Evolutionary conservation across 2,797 vertebrate genomes (phyloP), one percentile per base, ranked within the genome.

Genomic region (Kryptolebias ocellatus): DNA sequence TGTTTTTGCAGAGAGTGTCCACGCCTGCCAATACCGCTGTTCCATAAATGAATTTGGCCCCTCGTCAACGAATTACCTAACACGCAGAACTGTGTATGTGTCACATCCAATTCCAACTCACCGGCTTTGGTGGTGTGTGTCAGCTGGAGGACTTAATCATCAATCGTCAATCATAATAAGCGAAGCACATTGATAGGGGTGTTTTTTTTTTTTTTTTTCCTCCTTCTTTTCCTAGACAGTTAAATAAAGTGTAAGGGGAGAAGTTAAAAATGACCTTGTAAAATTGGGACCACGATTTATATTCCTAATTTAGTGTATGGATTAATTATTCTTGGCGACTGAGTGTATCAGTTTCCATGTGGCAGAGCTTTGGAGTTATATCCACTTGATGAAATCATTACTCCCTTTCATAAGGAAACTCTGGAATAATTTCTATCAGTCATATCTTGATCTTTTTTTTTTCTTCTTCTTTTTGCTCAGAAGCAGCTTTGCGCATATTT

Each of bases 1-100:
- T 92, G 91, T 91, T 92, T 91, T 92, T 91, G 89, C 87, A 91
- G 90, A 90, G 92, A 90, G 90, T 89, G 91, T 91, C 91, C 90
- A 87, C 63, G 90, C 89, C 89, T 92, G 90, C 91, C 91, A 92
- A 92, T 92, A 92, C 91, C 87, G 88, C 90, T 92, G 90, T 92
- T 92, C 92, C 89, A 91, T 93, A 92, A 92, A 93, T 92, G 89
- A 92, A 92, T 92, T 92, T 93, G 92, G 91, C 90, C 90, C 89
- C 90, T 91, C 87, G 90, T 92, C 92, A 92, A 92, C 90, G 90
- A 92, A 93, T 92, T 92, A 93, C 90, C 89, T 92, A 91, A 92
- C 91, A 90, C 83, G 91, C 88, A 92, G 90, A 92, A 91, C 91
- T 90, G 91, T 92, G 90, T 92, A 91, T 87, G 91, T 93, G 90